Evolutionary conservation across 2,113 vertebrate species (phyloP).

Genomic region (Forbesichthys papilliferus): DNA sequence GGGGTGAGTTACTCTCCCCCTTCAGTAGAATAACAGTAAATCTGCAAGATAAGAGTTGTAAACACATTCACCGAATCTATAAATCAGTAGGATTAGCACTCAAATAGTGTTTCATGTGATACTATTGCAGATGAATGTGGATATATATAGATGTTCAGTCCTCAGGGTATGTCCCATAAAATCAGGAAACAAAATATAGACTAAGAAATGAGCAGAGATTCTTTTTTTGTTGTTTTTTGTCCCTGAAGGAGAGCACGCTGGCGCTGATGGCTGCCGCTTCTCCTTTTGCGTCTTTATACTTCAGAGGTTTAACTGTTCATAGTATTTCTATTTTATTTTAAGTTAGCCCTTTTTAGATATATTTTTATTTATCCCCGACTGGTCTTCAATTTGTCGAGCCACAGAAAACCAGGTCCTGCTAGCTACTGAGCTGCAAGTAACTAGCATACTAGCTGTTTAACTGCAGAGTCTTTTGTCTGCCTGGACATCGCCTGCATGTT

Average conservation of each 20-base stretch:
- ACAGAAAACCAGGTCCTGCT: too few species aligned
- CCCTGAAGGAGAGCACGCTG: too few species aligned
- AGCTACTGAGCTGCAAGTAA: too few species aligned
- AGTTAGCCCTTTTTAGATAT: not conserved
- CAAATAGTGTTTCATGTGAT: conserved; percentile 46
- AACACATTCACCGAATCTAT: conserved; percentile 46
- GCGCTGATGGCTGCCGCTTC: too few species aligned
- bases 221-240: not conserved
- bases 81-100: conserved; percentile 54
- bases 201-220: not conserved
- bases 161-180: conserved; percentile 25
- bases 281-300: too few species aligned
- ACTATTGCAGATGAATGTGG: conserved; percentile 34
- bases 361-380: too few species aligned
- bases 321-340: not conserved
- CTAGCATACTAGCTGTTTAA: too few species aligned
- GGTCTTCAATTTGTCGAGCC: too few species aligned
- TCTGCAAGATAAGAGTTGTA: conserved; percentile 46
- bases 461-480: too few species aligned
- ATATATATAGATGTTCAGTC: conserved; percentile 30
- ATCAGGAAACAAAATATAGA: conserved; percentile 1
- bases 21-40: not conserved
- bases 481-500: too few species aligned
- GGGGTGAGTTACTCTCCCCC: conserved; percentile 8
- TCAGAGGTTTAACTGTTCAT: too few species aligned